These are phyloP conservation scores for Porites lobata DNA, from an alignment of 92 coral and sea anemone species.

Conservation along the genomic window DNA sequence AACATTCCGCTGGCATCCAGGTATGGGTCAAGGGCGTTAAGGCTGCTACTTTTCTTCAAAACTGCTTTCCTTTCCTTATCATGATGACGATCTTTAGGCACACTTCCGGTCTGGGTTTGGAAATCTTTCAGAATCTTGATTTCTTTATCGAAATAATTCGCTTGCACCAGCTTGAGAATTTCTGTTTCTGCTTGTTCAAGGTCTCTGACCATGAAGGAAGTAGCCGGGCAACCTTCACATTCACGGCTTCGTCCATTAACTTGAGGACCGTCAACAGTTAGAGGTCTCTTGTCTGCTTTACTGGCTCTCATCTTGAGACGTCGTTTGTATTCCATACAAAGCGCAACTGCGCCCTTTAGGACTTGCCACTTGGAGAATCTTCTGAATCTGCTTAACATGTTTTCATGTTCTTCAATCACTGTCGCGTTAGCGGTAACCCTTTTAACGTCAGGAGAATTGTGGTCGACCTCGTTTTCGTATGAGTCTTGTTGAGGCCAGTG, in stretches of 20 bases:
- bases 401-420: conserved; percentile 17
- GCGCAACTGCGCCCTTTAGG: no score
- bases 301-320: background rate
- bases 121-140: conserved; percentile 54
- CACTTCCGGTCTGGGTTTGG: conserved; percentile 8
- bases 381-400: background rate
- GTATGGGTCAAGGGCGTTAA: conserved; percentile 50
- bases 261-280: conserved; percentile 6
- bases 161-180: conserved; percentile 53
- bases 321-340: no score
- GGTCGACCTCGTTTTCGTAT: conserved; percentile 10
- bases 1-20: conserved; percentile 21
- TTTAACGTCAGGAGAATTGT: conserved; percentile 15
- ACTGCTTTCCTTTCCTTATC: conserved; percentile 20
- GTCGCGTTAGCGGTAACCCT: conserved; percentile 26
- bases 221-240: background rate
- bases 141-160: background rate
- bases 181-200: conserved; percentile 54
- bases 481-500: conserved; percentile 37
- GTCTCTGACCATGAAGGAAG: conserved; percentile 30
- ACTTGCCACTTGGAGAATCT: no score
- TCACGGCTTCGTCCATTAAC: background rate
- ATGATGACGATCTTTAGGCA: conserved; percentile 5
- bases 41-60: conserved; percentile 38
- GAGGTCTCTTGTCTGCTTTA: background rate